These are phyloP conservation scores for Poeciliopsis occidentalis DNA, from an alignment of 2,113 vertebrate genomes.

Conservation along the genomic window DNA sequence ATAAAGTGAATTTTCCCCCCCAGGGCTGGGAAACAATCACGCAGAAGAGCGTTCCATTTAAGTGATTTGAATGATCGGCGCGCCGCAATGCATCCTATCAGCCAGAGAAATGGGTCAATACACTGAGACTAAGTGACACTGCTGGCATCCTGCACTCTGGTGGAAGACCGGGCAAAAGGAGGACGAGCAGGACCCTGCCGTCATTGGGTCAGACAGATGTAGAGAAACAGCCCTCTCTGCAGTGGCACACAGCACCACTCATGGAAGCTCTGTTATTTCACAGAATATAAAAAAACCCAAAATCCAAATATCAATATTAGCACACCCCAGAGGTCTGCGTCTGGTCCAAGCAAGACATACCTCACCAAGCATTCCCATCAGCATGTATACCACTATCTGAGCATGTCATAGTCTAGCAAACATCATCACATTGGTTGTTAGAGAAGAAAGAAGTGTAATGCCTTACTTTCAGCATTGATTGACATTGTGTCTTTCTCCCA, in stretches of 20 bases:
- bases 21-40: slow-evolving; percentile 75
- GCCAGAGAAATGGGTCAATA: slow-evolving; percentile 78
- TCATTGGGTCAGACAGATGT: slow-evolving; percentile 65
- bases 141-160: slow-evolving; percentile 63
- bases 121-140: slow-evolving; percentile 75
- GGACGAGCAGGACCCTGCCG: slow-evolving; percentile 57
- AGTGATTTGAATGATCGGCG: slow-evolving; percentile 78
- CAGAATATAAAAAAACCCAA: background rate
- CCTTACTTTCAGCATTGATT: slow-evolving; percentile 96
- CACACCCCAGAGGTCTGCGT: background rate
- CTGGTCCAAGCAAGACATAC: background rate
- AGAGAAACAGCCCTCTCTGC: slow-evolving; percentile 13
- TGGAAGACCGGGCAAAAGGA: slow-evolving; percentile 55
- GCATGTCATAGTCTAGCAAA: background rate
- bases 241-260: background rate
- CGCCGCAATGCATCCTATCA: slow-evolving; percentile 68
- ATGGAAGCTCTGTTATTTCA: background rate
- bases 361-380: background rate
- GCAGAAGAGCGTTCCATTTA: slow-evolving; percentile 76
- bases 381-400: background rate
- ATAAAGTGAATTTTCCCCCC: slow-evolving; percentile 78
- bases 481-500: slow-evolving; percentile 99
- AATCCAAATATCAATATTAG: background rate
- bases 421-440: background rate
- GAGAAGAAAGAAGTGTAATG: slow-evolving; percentile 1